A percentile compares a stretch with the other conserved stretches of the same genome.
These are phyloP conservation scores for Phalacrocorax carbo DNA, from an alignment of 2,113 vertebrate genomes.

Conservation along the genomic window DNA sequence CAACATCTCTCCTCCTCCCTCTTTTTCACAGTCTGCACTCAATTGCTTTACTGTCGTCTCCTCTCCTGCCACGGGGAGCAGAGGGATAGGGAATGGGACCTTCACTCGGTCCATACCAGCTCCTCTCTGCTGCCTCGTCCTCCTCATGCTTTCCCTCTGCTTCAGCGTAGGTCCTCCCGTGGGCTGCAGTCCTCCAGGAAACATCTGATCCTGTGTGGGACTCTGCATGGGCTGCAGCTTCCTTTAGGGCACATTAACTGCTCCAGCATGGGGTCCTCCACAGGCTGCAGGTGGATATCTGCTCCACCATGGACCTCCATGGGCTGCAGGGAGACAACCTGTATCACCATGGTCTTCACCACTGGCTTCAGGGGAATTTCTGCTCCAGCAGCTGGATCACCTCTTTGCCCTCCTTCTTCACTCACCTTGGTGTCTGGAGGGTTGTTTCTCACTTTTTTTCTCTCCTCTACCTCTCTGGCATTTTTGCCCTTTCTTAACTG, in stretches of 20 bases:
- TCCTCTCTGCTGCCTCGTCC: not conserved
- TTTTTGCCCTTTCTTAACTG: not conserved
- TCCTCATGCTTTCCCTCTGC: not conserved
- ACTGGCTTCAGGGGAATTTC: not conserved
- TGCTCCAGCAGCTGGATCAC: not conserved
- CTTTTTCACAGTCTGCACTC: not conserved
- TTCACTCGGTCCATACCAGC: not conserved
- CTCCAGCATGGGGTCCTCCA: not conserved
- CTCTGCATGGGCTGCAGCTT: not conserved
- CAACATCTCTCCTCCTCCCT: not conserved
- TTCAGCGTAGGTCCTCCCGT: accelerated
- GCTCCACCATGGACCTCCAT: not conserved
- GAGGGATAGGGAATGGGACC: not conserved
- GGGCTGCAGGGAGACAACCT: not conserved
- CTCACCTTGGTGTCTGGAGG: not conserved
- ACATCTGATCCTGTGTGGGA: not conserved
- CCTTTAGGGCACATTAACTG: not conserved
- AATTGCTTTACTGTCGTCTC: not conserved
- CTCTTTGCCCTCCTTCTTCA: not conserved
- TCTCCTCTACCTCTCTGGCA: not conserved
- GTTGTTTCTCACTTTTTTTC: not conserved
- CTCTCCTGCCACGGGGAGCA: accelerated
- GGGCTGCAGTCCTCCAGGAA: not conserved
- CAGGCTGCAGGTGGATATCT: not conserved
- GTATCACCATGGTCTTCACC: not conserved